Conservation (phyloP, 92 coral and sea anemone genomes). For the Actinernus sp. region DNA sequence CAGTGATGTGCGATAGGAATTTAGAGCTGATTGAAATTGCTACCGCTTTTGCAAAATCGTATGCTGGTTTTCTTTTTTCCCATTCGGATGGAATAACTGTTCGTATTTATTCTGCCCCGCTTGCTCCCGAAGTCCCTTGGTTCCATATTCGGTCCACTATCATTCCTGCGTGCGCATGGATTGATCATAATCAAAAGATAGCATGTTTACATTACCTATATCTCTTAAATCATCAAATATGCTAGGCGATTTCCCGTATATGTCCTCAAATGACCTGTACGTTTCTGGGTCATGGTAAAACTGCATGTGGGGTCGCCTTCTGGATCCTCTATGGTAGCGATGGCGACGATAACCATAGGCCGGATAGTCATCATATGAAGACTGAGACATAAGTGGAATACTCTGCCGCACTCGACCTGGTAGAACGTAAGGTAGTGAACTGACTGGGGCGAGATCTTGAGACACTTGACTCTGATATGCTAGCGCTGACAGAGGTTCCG, state of each 20-base stretch:
- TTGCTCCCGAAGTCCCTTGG: not conserved
- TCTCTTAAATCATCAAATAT: conserved; percentile 41
- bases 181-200: too few species aligned
- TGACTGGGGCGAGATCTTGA: conserved; percentile 1
- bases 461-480: conserved; percentile 2
- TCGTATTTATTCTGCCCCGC: too few species aligned
- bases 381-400: conserved; percentile 5
- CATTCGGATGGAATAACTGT: too few species aligned
- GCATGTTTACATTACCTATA: too few species aligned
- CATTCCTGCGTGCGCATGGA: too few species aligned
- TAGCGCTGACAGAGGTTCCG: not conserved
- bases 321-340: conserved; percentile 1
- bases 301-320: conserved; percentile 12
- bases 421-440: not conserved
- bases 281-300: conserved; percentile 3
- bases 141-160: too few species aligned
- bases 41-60: too few species aligned
- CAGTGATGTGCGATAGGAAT: too few species aligned
- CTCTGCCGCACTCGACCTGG: conserved; percentile 16
- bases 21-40: too few species aligned
- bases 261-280: conserved; percentile 26
- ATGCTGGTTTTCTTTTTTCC: too few species aligned
- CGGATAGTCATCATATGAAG: not conserved
- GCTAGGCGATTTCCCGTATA: conserved; percentile 39
- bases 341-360: conserved; percentile 11